Percentiles rank a stretch among this genome's conserved stretches.
Conservation (phyloP, 2,888 invertebrate species). For the Artemia sp. region DNA sequence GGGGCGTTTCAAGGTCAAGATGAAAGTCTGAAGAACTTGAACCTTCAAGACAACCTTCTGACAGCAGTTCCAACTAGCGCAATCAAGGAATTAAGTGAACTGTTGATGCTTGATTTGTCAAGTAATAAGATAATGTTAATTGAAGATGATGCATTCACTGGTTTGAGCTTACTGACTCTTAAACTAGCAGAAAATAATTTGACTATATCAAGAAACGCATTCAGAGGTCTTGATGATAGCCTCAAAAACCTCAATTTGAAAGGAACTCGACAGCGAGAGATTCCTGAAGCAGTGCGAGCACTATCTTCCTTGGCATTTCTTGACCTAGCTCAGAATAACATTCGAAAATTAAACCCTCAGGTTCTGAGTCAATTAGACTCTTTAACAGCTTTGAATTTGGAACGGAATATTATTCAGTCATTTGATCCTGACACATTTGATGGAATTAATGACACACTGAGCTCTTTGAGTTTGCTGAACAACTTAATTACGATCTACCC, state of each 20-base stretch:
- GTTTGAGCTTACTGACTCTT: constrained; percentile 53
- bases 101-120: constrained; percentile 65
- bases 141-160: constrained; percentile 55
- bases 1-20: constrained; percentile 71
- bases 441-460: constrained; percentile 61
- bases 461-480: constrained; percentile 71
- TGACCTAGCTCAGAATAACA: constrained; percentile 72
- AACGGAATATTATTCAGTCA: constrained; percentile 64
- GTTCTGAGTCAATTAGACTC: constrained; percentile 46
- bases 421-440: constrained; percentile 56
- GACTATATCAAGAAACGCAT: constrained; percentile 48
- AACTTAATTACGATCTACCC: constrained; percentile 76
- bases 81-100: constrained; percentile 45
- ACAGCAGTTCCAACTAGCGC: constrained; percentile 57
- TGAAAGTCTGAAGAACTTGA: constrained; percentile 55
- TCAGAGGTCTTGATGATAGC: constrained; percentile 58
- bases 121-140: constrained; percentile 56
- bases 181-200: constrained; percentile 76
- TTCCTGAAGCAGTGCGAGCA: constrained; percentile 61
- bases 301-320: constrained; percentile 64
- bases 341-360: constrained; percentile 40
- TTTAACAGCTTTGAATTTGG: constrained; percentile 67
- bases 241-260: constrained; percentile 76
- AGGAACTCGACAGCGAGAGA: constrained; percentile 58
- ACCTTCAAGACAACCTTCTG: constrained; percentile 51